Evolutionary conservation across 2,888 invertebrate species (phyloP).

Genomic region (Laothoe populi): DNA sequence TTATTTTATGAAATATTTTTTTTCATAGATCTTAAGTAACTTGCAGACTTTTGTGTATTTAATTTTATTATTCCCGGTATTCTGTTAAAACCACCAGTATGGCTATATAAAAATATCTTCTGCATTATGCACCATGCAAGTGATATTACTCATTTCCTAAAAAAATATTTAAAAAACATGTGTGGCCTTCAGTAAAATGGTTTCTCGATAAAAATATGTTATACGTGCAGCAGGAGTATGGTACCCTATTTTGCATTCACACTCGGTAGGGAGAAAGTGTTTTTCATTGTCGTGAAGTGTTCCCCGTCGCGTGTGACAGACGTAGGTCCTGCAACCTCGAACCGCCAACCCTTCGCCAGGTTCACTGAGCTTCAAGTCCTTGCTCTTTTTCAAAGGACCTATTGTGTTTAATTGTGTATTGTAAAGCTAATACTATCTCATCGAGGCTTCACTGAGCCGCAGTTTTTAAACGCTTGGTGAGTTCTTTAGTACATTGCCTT

Average conservation of each 20-base stretch:
- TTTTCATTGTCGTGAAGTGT: conserved; percentile 70
- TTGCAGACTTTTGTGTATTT: conserved; percentile 22
- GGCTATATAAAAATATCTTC: conserved; percentile 35
- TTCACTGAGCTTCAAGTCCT: conserved; percentile 50
- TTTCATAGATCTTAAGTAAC: neutral
- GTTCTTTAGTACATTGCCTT: neutral
- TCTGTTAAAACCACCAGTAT: conserved; percentile 19
- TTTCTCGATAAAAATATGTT: conserved; percentile 54
- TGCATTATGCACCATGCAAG: conserved; percentile 28
- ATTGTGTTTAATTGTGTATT: conserved; percentile 35
- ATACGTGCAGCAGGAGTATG: conserved; percentile 41
- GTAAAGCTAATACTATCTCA: conserved; percentile 23
- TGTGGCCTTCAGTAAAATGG: conserved; percentile 49
- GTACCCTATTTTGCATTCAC: conserved; percentile 72
- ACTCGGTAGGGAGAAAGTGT: conserved; percentile 69
- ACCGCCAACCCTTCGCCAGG: conserved; percentile 45
- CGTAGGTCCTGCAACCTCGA: conserved; percentile 55
- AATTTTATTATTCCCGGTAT: conserved; percentile 26
- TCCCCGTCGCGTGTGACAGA: conserved; percentile 60
- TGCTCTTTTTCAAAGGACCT: conserved; percentile 37
- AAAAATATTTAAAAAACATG: conserved; percentile 59
- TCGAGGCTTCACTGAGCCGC: conserved; percentile 15
- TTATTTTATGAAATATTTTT: neutral
- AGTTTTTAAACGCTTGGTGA: conserved; percentile 6
- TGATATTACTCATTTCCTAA: neutral